Evolutionary conservation across 2,888 invertebrate genomes (phyloP).

Genomic region (Microctonus brassicae): DNA sequence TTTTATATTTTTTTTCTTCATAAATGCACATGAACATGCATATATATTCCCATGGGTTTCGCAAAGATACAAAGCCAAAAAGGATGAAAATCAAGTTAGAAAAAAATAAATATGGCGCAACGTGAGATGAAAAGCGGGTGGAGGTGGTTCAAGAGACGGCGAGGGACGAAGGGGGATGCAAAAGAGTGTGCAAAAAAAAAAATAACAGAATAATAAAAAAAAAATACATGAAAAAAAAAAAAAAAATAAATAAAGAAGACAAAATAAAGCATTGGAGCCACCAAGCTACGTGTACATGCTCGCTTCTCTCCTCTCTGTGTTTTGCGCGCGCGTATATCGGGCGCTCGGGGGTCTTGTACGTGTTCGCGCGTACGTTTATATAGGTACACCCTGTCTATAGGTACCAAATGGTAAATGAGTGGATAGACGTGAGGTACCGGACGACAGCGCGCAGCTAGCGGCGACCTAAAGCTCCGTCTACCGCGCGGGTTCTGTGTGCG

Average conservation of each 20-base stretch:
- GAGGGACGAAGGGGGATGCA: not conserved
- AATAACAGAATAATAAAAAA: slow-evolving; percentile 20
- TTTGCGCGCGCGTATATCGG: slow-evolving; percentile 47
- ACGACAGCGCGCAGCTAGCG: slow-evolving; percentile 66
- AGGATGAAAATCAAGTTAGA: not conserved
- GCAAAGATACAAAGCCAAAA: not conserved
- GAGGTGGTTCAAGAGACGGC: not conserved
- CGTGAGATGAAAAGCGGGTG: not conserved
- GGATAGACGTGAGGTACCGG: slow-evolving; percentile 67
- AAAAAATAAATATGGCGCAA: slow-evolving; percentile 3
- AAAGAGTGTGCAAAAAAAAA: slow-evolving; percentile 6
- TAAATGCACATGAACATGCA: not conserved
- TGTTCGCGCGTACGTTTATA: slow-evolving; percentile 50
- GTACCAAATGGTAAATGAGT: slow-evolving; percentile 70
- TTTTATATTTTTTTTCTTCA: too few species aligned
- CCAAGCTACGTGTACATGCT: slow-evolving; percentile 35
- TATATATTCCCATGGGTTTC: not conserved
- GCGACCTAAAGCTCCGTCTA: slow-evolving; percentile 69
- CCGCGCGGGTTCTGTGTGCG: slow-evolving; percentile 65
- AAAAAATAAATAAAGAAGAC: slow-evolving; percentile 26
- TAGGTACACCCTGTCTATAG: slow-evolving; percentile 64
- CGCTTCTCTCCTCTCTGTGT: not conserved
- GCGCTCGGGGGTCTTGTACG: slow-evolving; percentile 49
- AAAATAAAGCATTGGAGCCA: slow-evolving; percentile 39
- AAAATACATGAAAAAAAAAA: slow-evolving; percentile 30